Evolutionary conservation across 2,113 vertebrate genomes (phyloP).

Genomic region (Leiothrix lutea): DNA sequence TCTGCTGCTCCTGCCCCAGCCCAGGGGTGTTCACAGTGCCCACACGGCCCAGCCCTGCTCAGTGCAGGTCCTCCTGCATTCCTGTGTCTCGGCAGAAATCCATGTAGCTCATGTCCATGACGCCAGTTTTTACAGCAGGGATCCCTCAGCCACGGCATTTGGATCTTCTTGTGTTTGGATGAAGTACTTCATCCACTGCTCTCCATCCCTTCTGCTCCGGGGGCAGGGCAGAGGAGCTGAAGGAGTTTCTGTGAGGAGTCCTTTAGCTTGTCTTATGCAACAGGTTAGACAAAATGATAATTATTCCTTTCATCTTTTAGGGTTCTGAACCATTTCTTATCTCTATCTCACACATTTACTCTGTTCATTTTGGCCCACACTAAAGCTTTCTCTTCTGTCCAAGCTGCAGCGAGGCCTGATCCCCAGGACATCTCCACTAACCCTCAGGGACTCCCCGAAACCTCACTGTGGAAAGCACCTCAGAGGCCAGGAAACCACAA

Average conservation of each 20-base stretch:
- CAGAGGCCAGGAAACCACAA: accelerated
- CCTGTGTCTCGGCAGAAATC: background rate
- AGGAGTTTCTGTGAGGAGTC: background rate
- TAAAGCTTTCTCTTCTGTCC: background rate
- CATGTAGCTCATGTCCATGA: accelerated
- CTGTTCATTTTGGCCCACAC: background rate
- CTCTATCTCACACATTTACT: accelerated
- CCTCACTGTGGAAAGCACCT: background rate
- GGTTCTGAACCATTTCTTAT: background rate
- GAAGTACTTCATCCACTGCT: background rate
- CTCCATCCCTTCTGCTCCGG: background rate
- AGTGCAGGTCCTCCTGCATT: background rate
- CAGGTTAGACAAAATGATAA: background rate
- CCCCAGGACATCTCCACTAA: background rate
- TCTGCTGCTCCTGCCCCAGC: background rate
- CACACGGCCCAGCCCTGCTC: background rate
- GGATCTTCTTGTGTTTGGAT: background rate
- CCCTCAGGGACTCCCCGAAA: background rate
- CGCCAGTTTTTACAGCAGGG: background rate
- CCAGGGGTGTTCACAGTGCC: background rate
- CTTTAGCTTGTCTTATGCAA: background rate
- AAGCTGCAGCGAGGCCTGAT: background rate
- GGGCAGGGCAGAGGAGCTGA: background rate
- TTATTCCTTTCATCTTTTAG: background rate
- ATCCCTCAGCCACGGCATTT: background rate